Conservation (phyloP, 2,888 invertebrate species). For the Eretmocerus hayati region DNA sequence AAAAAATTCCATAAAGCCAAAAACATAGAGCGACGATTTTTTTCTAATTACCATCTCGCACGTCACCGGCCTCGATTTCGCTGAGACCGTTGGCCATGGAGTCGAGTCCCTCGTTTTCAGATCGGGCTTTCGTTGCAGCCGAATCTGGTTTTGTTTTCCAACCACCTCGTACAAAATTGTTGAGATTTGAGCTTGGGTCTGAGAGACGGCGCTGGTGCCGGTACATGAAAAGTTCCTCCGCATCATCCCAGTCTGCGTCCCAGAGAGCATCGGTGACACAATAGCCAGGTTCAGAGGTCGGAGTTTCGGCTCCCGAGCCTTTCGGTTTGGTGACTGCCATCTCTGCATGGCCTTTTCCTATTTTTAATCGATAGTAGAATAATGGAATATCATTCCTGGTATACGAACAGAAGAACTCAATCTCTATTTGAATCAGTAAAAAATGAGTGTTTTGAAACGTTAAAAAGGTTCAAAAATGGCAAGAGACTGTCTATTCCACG, state of each 20-base stretch:
- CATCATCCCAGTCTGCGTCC: conserved; percentile 86
- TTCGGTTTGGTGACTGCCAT: conserved; percentile 93
- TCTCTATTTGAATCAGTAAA: too few relatives aligned
- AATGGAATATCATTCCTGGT: too few relatives aligned
- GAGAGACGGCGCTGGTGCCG: conserved; percentile 79
- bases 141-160: conserved; percentile 63
- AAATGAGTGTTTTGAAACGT: too few relatives aligned
- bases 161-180: conserved; percentile 75
- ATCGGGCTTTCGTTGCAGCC: conserved; percentile 61
- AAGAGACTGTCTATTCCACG: too few relatives aligned
- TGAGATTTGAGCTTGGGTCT: conserved; percentile 87
- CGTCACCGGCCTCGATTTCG: conserved; percentile 90
- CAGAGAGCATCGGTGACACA: conserved; percentile 75
- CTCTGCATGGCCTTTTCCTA: conserved; percentile 85
- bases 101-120: conserved; percentile 89
- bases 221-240: conserved; percentile 76
- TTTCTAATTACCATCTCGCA: conserved; percentile 76
- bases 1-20: too few relatives aligned
- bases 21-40: too few relatives aligned
- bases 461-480: too few relatives aligned
- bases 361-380: neutral
- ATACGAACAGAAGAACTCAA: too few relatives aligned
- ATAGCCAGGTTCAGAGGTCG: conserved; percentile 84
- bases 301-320: conserved; percentile 90
- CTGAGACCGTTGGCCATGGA: conserved; percentile 74